Evolutionary conservation across 2,888 invertebrate genomes (phyloP), one percentile per base, ranked within the genome.

Genomic region (Pandemis cinnamomeana): DNA sequence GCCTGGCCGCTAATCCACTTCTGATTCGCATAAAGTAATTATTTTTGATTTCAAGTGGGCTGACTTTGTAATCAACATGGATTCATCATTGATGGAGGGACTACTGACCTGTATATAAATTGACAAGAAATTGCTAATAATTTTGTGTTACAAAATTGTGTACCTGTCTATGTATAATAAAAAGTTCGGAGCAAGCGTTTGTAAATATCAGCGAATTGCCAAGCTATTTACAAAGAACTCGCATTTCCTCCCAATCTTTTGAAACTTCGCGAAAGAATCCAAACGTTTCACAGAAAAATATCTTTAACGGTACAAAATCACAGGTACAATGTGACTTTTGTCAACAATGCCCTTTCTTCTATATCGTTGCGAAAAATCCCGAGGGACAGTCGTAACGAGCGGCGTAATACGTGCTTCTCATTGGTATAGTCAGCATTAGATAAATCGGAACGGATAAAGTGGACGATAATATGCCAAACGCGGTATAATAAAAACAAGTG

Each of bases 351-450:
- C 62, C 46, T 69, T 68, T 58, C 60, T 61, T 63, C 55, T 62
- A 55, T 62, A 55, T 58, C 63, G 55, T 55, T 68, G 55, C 63
- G 55, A 64, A 72, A 48, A 72, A 68, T 63, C 72, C 63, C 53
- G 20, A 58, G 72, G 68, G 72, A 68, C 68, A 58, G 72, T 51
- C 67, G 67, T 72, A 72, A 72, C 72, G 72, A 68, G 72, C 68
- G 58, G 2, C 46, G 68, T 44, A 63, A 68, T 68, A 72, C 72
- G 72, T 72, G 72, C 68, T 58, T 68, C 53, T 68, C 68, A 72
- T 72, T 72, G 72, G 58, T 68, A 72, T 62, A 67, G 67, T 53
- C 53, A 67, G 51, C 67, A 51, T 51, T 51, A 51, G 10, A 67
- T 51, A 67, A 27, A 53, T 67, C 53, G 36, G 41, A 67, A 53